Percentiles rank a stretch among this genome's conserved stretches.
Conservation (phyloP, 2,888 invertebrate genomes). For the Drosophila buzzatii region DNA sequence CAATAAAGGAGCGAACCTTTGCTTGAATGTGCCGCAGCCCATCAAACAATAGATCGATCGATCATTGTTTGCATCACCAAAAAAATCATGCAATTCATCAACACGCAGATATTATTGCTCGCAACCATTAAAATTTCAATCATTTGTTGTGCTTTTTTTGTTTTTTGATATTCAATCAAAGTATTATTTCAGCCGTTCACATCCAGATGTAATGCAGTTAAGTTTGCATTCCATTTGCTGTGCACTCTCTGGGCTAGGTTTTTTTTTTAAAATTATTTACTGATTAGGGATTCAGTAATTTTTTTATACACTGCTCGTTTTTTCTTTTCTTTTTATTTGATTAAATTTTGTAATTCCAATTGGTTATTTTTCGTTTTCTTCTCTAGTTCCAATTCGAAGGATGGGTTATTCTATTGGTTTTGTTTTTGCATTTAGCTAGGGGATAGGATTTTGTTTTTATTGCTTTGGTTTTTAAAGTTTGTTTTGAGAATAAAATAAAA, state of each 20-base stretch:
- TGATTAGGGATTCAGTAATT: conserved; percentile 17
- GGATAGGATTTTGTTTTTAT: conserved; percentile 42
- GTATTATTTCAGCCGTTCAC: conserved; percentile 45
- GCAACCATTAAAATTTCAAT: conserved; percentile 82
- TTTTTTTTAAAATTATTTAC: conserved; percentile 15
- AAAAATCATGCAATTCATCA: conserved; percentile 83
- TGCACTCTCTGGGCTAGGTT: conserved; percentile 67
- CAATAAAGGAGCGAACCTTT: conserved; percentile 79
- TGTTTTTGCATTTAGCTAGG: conserved; percentile 65
- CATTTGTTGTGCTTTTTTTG: conserved; percentile 6
- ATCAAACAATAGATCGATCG: conserved; percentile 82
- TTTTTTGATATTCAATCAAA: conserved; percentile 52
- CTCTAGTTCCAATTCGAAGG: conserved; percentile 32
- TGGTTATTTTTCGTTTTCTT: conserved; percentile 17
- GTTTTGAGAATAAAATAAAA: conserved; percentile 18
- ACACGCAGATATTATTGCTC: conserved; percentile 86
- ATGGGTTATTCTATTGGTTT: conserved; percentile 84
- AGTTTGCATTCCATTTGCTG: conserved; percentile 63
- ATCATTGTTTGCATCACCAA: conserved; percentile 82
- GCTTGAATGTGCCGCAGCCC: conserved; percentile 31
- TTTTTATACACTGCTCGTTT: conserved; percentile 26
- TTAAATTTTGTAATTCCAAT: conserved; percentile 69
- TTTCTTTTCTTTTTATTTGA: conserved; percentile 17
- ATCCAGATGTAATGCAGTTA: conserved; percentile 60
- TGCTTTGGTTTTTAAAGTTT: conserved; percentile 32